Percentiles rank a stretch among this genome's conserved stretches.
These are phyloP conservation scores for Julus scandinavius DNA, from an alignment of 2,888 invertebrate genomes.

Conservation along the genomic window DNA sequence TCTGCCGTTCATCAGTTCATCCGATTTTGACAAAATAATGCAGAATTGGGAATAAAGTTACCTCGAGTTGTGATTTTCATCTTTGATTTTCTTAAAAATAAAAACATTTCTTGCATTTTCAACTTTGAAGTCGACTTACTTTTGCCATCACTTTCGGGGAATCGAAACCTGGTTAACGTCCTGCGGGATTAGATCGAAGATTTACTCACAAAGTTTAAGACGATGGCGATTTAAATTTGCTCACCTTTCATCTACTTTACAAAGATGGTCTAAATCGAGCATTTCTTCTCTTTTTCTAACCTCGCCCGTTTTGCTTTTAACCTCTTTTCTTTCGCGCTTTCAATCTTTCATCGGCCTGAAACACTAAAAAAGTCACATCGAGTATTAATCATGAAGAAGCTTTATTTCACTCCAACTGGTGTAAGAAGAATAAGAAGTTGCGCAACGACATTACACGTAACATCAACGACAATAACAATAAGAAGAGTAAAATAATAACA, in stretches of 20 bases:
- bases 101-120: background rate
- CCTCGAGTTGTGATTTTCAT: too few relatives aligned
- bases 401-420: slow-evolving; percentile 37
- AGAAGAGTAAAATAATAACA: background rate
- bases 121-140: too few relatives aligned
- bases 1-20: slow-evolving; percentile 85
- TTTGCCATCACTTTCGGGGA: too few relatives aligned
- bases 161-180: background rate
- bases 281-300: too few relatives aligned
- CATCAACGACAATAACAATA: background rate
- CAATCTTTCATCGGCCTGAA: too few relatives aligned
- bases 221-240: too few relatives aligned
- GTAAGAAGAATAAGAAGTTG: background rate
- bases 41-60: slow-evolving; percentile 81
- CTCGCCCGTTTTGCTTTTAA: too few relatives aligned
- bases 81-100: too few relatives aligned
- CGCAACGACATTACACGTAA: background rate
- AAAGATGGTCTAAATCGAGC: too few relatives aligned
- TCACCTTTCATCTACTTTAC: too few relatives aligned
- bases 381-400: background rate
- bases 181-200: background rate
- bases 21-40: slow-evolving; percentile 83
- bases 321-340: too few relatives aligned
- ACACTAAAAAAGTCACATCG: background rate
- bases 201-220: too few relatives aligned